phyloP scores from a whole-genome alignment of 2,113 vertebrate genomes.

The Onychostruthus taczanowskii region DNA sequence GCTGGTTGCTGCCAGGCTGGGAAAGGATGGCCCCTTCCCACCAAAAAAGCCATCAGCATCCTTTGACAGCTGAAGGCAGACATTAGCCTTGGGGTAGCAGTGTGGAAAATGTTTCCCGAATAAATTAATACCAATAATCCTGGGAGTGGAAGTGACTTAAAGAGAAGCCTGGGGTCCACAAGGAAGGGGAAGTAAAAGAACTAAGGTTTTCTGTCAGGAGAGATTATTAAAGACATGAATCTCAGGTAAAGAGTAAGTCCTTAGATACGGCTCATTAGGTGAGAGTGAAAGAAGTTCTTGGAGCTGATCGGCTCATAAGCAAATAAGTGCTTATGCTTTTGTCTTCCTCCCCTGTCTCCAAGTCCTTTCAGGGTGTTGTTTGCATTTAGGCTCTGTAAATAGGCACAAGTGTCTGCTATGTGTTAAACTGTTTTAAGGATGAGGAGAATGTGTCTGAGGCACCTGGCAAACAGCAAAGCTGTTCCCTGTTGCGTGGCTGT shows the following conservation, averaged over 20 bases:
- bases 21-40: neutral
- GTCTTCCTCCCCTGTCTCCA: neutral
- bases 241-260: neutral
- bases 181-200: neutral
- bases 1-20: neutral
- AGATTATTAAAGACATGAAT: neutral
- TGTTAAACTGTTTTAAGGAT: neutral
- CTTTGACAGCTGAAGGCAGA: neutral
- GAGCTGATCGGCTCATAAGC: neutral
- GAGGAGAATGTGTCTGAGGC: neutral
- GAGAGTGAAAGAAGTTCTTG: neutral
- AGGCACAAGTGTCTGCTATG: neutral
- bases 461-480: neutral
- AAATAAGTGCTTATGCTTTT: neutral
- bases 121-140: neutral
- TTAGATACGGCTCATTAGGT: neutral
- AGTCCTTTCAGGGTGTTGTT: neutral
- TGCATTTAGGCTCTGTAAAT: slow-evolving; percentile 24
- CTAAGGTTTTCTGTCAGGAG: neutral
- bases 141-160: neutral
- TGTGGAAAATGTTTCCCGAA: neutral
- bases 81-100: slow-evolving; percentile 33
- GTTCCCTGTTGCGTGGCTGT: neutral
- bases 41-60: neutral
- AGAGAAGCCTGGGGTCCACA: neutral